These are phyloP conservation scores for Drosophila busckii DNA, from an alignment of 1,140 invertebrate genomes.

Conservation along the genomic window DNA sequence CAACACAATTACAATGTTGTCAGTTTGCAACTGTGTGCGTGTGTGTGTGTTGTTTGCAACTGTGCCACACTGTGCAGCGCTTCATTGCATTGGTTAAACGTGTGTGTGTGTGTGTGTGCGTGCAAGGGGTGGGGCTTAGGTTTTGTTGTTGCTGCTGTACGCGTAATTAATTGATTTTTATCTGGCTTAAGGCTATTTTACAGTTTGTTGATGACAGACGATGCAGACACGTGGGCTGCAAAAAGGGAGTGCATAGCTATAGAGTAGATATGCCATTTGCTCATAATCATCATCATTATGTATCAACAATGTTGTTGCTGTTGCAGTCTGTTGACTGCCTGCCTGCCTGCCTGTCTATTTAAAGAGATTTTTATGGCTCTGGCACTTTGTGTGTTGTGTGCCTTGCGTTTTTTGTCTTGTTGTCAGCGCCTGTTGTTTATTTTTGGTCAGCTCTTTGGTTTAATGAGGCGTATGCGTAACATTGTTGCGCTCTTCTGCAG, in stretches of 20 bases:
- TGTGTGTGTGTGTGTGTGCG: neutral
- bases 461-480: conserved; percentile 45
- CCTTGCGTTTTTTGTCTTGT: neutral
- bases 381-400: conserved; percentile 28
- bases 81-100: conserved; percentile 29
- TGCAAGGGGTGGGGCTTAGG: neutral
- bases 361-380: conserved; percentile 56
- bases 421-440: conserved; percentile 34
- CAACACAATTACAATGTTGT: conserved; percentile 76
- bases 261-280: too few relatives aligned
- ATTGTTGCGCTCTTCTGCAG: conserved; percentile 32
- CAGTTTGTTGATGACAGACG: conserved; percentile 78
- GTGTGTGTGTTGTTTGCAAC: conserved; percentile 10
- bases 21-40: conserved; percentile 17
- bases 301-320: conserved; percentile 8
- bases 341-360: conserved; percentile 46
- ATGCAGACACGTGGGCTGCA: conserved; percentile 50
- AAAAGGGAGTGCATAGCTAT: neutral
- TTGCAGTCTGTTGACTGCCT: neutral
- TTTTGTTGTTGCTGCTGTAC: conserved; percentile 50
- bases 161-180: conserved; percentile 79
- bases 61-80: conserved; percentile 23
- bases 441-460: conserved; percentile 29
- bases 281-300: conserved; percentile 3
- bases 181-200: conserved; percentile 78